Conservation (phyloP, 2,888 invertebrate genomes). For the Yponomeuta evonymella region DNA sequence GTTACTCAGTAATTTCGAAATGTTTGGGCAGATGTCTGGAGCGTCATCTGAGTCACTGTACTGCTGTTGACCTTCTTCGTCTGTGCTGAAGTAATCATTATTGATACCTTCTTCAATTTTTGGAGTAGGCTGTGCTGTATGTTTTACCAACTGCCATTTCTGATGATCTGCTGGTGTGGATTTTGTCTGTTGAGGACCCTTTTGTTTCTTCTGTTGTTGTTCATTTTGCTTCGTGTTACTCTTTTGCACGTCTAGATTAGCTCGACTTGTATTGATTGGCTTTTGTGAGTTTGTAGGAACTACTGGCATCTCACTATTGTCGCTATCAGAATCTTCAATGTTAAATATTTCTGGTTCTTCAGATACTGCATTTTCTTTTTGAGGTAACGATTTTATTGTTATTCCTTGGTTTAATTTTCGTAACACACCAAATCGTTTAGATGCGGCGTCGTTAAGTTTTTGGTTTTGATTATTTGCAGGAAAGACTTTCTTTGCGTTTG, state of each 20-base stretch:
- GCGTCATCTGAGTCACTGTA: constrained; percentile 23
- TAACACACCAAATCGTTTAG: background rate
- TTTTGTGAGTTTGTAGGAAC: background rate
- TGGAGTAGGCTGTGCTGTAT: constrained; percentile 22
- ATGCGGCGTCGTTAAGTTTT: background rate
- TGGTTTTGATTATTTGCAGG: constrained; percentile 33
- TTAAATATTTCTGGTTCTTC: constrained; percentile 58
- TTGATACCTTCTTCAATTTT: background rate
- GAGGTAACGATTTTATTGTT: constrained; percentile 18
- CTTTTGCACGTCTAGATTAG: background rate
- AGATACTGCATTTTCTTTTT: constrained; percentile 22
- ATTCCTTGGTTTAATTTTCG: constrained; percentile 32
- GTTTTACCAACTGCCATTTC: constrained; percentile 19
- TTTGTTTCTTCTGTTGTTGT: background rate
- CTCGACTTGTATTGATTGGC: background rate
- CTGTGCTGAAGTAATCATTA: constrained; percentile 18
- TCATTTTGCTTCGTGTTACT: background rate
- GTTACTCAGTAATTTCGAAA: constrained; percentile 18
- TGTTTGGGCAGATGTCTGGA: constrained; percentile 3
- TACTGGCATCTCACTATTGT: constrained; percentile 41
- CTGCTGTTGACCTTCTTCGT: constrained; percentile 32
- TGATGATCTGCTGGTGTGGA: background rate
- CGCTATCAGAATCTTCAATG: constrained; percentile 63
- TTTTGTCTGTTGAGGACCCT: background rate
- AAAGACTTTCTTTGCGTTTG: constrained; percentile 36